Evolutionary conservation across 2,113 vertebrate species (phyloP).

Genomic region (Neomonachus schauinslandi): DNA sequence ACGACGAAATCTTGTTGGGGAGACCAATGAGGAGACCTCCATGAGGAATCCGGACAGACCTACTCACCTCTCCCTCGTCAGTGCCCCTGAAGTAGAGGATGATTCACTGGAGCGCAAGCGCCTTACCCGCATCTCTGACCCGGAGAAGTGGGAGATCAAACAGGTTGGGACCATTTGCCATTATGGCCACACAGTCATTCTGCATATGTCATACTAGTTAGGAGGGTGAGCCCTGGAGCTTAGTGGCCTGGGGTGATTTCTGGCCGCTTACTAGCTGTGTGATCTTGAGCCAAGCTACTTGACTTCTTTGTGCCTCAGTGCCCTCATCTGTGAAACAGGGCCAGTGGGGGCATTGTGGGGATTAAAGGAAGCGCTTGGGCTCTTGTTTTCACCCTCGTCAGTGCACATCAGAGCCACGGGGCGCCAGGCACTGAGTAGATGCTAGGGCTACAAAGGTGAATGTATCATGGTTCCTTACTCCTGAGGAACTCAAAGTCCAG

Average conservation of each 20-base stretch:
- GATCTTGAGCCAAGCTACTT: not conserved
- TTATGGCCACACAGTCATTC: not conserved
- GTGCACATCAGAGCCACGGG: not conserved
- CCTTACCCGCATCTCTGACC: conserved; percentile 98
- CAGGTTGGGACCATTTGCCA: conserved; percentile 86
- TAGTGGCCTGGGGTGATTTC: not conserved
- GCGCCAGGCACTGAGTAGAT: not conserved
- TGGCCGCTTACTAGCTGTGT: not conserved
- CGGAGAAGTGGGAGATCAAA: conserved; percentile 99
- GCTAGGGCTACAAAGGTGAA: not conserved
- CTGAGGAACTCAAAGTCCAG: not conserved
- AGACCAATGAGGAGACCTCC: conserved; percentile 91
- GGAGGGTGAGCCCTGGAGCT: not conserved
- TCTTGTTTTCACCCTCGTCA: not conserved
- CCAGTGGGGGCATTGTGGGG: not conserved
- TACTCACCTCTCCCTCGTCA: conserved; percentile 94
- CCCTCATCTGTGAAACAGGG: not conserved
- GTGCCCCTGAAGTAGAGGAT: conserved; percentile 95
- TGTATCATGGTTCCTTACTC: not conserved
- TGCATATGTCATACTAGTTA: not conserved
- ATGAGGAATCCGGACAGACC: conserved; percentile 98
- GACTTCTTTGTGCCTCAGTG: not conserved
- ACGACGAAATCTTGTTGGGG: conserved; percentile 92
- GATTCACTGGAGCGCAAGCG: conserved; percentile 96
- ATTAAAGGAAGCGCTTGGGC: not conserved